Evolutionary conservation across 2,113 vertebrate species (phyloP), one percentile per base, ranked within the genome.

Genomic region (Aspidoscelis tigris): DNA sequence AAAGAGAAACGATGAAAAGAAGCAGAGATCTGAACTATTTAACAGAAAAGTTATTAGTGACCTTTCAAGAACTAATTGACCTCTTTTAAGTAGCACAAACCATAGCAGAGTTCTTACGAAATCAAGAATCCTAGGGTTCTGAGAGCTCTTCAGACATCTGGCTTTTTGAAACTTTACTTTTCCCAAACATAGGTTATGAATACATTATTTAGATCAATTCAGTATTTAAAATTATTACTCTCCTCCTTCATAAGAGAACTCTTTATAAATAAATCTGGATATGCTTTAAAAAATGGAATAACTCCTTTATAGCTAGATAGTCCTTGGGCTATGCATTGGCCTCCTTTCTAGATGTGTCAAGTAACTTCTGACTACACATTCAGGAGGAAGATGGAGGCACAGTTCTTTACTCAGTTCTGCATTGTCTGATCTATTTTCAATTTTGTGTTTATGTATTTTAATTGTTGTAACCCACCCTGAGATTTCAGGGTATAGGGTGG

Each of bases 11-110:
- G 39, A 47, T 47, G 65, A 80, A 78, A 58, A 22, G 4, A 39
- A 91, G 69, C 44, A 64, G 89, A 91, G 78, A 44, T 65, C 77
- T 68, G 87, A 88, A 88, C 89, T 84, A 91, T 86, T 4, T n/a
- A 84, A 47, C 73, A 76, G 86, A 84, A 93, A 88, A 90, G 50
- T 87, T 44, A 47, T 39, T 94, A 88, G 53, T 92, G 68, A 86
- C 87, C 90, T 81, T 77, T 86, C 88, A 91, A 88, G 84, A 90
- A 74, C 5, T 75, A 87, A 77, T 89, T 82, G 71, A 80, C 61
- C 47, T 86, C 76, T 1, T 0, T 66, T 82, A 84, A 89, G 68
- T 86, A 88, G 81, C 84, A 84, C 86, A 84, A 86, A 70, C 91
- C 4, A 80, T 91, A 88, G 86, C 84, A 90, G 26, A 83, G 77